These are phyloP conservation scores for Dufourea novaeangliae DNA, from an alignment of 1,140 invertebrate genomes.

Conservation along the genomic window DNA sequence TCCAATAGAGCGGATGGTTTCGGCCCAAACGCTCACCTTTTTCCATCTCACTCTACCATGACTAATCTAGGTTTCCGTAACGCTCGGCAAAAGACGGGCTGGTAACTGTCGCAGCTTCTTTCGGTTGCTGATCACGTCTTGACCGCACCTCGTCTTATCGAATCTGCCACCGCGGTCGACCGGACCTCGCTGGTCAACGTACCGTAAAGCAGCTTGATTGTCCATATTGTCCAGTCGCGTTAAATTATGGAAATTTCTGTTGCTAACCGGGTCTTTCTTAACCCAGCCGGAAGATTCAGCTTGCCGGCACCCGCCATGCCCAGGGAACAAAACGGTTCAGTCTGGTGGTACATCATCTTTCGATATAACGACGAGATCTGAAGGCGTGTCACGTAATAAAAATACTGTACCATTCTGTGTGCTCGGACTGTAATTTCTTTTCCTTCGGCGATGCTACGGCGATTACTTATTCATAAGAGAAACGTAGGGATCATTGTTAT, in stretches of 20 bases:
- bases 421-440: constrained; percentile 9
- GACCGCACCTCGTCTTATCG: constrained; percentile 72
- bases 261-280: constrained; percentile 57
- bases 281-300: constrained; percentile 3
- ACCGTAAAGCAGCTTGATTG: constrained; percentile 78
- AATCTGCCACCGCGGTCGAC: constrained; percentile 41
- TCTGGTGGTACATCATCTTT: background rate
- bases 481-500: background rate
- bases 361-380: constrained; percentile 5
- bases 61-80: constrained; percentile 74
- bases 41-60: constrained; percentile 59
- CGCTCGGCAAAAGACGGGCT: constrained; percentile 61
- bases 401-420: background rate
- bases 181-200: constrained; percentile 63
- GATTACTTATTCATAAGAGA: constrained; percentile 1
- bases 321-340: background rate
- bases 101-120: constrained; percentile 78
- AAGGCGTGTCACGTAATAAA: constrained; percentile 37
- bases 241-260: constrained; percentile 74
- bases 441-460: background rate
- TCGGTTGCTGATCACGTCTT: constrained; percentile 77
- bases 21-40: constrained; percentile 31
- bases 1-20: constrained; percentile 30
- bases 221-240: constrained; percentile 76
- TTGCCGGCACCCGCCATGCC: background rate